These are phyloP conservation scores for Ceriagrion tenellum DNA, from an alignment of 2,888 invertebrate genomes.

Conservation along the genomic window DNA sequence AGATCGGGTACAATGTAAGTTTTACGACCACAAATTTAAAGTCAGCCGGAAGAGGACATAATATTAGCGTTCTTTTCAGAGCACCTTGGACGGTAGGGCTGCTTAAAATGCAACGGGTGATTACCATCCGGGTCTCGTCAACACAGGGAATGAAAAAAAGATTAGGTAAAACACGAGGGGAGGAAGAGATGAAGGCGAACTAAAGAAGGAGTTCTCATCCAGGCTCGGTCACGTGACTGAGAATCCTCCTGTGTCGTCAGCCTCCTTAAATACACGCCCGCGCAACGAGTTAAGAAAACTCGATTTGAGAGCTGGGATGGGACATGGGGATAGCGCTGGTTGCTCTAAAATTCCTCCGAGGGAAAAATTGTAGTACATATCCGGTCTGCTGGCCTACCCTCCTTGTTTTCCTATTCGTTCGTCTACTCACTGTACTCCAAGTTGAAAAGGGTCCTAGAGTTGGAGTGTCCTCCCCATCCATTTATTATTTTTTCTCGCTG, in stretches of 20 bases:
- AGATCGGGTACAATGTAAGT: neutral
- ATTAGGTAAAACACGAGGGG: too few relatives aligned
- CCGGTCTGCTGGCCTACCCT: neutral
- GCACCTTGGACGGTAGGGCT: neutral
- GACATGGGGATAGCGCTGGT: neutral
- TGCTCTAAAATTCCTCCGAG: neutral
- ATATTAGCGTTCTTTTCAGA: neutral
- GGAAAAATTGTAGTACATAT: neutral
- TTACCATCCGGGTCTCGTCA: constrained; percentile 20
- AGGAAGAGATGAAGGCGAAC: neutral
- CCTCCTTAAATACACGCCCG: neutral
- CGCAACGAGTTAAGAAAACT: neutral
- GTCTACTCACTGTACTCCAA: neutral
- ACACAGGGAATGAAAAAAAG: neutral
- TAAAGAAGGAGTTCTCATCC: neutral
- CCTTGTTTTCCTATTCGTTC: neutral
- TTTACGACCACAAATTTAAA: neutral
- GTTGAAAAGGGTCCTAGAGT: neutral
- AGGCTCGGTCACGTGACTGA: neutral
- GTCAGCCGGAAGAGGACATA: neutral
- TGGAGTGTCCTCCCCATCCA: too few relatives aligned
- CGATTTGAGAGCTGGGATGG: neutral
- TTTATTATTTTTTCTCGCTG: too few relatives aligned
- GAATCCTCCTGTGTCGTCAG: neutral
- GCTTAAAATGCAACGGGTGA: constrained; percentile 20